A percentile compares a stretch with the other conserved stretches of the same genome.
Evolutionary conservation across 2,888 invertebrate species (phyloP).

Genomic region (Thymelicus acteon): DNA sequence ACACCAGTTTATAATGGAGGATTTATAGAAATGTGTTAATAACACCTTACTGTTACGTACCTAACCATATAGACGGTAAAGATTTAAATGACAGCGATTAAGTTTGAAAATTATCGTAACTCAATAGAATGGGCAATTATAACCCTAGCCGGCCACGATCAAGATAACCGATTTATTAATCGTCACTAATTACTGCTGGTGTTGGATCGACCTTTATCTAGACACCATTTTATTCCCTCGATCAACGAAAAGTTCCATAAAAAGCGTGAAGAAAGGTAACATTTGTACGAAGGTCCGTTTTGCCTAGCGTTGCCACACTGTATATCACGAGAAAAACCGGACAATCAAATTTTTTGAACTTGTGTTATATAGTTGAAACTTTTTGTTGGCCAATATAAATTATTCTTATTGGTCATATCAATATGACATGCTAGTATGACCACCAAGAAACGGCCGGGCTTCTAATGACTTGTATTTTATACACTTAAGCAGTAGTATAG

Average conservation of each 20-base stretch:
- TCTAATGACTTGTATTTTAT: too few relatives aligned
- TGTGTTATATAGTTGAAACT: too few relatives aligned
- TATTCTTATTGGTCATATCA: too few relatives aligned
- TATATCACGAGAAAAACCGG: neutral
- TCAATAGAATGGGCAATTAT: conserved; percentile 64
- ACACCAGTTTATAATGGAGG: too few relatives aligned
- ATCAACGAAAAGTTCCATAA: conserved; percentile 71
- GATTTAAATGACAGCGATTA: conserved; percentile 49
- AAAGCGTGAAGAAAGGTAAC: conserved; percentile 79
- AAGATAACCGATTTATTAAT: conserved; percentile 84
- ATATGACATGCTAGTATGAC: too few relatives aligned
- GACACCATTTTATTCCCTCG: conserved; percentile 75
- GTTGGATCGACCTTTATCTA: conserved; percentile 82
- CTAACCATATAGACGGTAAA: conserved; percentile 46
- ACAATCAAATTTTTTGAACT: neutral
- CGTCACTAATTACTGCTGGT: conserved; percentile 84
- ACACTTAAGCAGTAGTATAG: too few relatives aligned
- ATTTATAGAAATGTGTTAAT: conserved; percentile 10
- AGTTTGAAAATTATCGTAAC: conserved; percentile 46
- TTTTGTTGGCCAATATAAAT: too few relatives aligned
- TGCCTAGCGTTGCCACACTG: conserved; percentile 13
- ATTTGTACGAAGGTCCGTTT: conserved; percentile 51
- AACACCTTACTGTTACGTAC: conserved; percentile 17
- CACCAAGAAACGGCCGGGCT: too few relatives aligned
- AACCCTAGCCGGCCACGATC: conserved; percentile 71